Evolutionary conservation across 2,113 vertebrate species (phyloP).

Genomic region (Okapia johnstoni): DNA sequence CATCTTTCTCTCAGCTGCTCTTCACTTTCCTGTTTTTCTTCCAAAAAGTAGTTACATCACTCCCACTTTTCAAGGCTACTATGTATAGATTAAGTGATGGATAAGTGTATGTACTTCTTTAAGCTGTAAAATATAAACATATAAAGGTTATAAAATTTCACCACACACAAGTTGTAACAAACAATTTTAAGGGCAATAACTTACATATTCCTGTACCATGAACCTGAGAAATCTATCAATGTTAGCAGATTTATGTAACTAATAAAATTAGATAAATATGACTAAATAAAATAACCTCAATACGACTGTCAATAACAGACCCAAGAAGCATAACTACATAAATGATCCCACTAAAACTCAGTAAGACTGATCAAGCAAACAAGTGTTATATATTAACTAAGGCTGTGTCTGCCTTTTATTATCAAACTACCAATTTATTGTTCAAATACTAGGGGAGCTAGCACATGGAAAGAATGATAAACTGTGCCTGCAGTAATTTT

Average conservation of each 20-base stretch:
- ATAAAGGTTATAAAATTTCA: not conserved
- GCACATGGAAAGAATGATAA: not conserved
- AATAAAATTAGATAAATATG: not conserved
- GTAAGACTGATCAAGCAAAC: not conserved
- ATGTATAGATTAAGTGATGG: not conserved
- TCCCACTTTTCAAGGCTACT: not conserved
- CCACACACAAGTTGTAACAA: not conserved
- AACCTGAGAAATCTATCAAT: not conserved
- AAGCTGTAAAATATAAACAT: not conserved
- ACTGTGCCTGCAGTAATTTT: not conserved
- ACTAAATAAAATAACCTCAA: not conserved
- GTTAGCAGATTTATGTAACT: not conserved
- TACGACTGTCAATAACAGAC: not conserved
- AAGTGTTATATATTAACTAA: constrained; percentile 21
- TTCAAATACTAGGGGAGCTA: not conserved
- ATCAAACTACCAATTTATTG: constrained; percentile 15
- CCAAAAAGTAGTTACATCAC: not conserved
- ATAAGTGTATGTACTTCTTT: not conserved
- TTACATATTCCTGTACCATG: not conserved
- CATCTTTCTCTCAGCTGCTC: not conserved
- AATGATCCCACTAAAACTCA: not conserved
- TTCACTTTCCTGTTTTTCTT: not conserved
- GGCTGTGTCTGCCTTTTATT: not conserved
- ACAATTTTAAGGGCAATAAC: not conserved
- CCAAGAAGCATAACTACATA: not conserved